Conservation (phyloP, 2,888 invertebrate genomes). For the Formica aserva region DNA sequence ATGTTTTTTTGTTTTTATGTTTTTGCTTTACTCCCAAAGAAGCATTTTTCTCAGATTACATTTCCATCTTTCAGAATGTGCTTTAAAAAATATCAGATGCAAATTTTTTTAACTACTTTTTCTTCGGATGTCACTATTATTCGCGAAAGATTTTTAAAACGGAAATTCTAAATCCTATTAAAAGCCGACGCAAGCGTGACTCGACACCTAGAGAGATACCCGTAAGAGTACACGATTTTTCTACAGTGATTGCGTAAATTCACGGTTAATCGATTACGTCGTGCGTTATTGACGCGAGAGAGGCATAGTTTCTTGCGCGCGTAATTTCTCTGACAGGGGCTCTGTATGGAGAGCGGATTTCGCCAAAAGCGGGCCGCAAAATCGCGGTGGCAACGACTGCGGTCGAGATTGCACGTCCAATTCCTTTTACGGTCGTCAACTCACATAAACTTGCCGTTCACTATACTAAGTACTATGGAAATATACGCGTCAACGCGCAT, state of each 20-base stretch:
- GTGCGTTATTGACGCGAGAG: not conserved
- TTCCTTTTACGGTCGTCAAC: constrained; percentile 45
- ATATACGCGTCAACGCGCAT: constrained; percentile 30
- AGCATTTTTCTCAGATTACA: not conserved
- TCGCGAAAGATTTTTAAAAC: constrained; percentile 9
- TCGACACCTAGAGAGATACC: not conserved
- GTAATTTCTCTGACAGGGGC: not conserved
- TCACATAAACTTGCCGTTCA: constrained; percentile 24
- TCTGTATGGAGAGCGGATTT: not conserved
- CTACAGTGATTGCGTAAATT: constrained; percentile 13
- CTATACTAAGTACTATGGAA: not conserved
- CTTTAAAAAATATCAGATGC: not conserved
- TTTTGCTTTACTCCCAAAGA: not conserved
- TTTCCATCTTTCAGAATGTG: not conserved
- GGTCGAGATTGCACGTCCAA: constrained; percentile 41
- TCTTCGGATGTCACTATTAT: not conserved
- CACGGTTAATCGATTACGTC: constrained; percentile 40
- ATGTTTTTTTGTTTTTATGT: not conserved
- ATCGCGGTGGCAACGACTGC: not conserved
- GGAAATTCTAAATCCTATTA: not conserved
- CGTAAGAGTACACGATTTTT: constrained; percentile 18
- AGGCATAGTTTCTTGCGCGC: constrained; percentile 9
- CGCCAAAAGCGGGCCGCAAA: constrained; percentile 26
- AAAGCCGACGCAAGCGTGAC: not conserved
- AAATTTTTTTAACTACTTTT: not conserved